Percentiles rank a stretch among this genome's conserved stretches.
These are phyloP conservation scores for Unio pictorum DNA, from an alignment of 2,888 invertebrate genomes.

Conservation along the genomic window DNA sequence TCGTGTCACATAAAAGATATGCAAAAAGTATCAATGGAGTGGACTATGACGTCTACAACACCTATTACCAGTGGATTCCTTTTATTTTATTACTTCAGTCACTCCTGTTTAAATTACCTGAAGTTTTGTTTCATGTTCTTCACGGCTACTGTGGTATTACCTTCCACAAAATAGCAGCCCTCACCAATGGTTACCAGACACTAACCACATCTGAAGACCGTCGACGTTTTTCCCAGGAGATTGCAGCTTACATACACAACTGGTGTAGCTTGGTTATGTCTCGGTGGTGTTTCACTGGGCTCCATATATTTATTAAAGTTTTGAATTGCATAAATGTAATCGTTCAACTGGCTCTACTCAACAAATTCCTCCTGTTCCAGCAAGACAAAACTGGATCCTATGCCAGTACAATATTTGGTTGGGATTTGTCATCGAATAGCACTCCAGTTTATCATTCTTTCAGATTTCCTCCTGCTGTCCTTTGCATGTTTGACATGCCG, in stretches of 20 bases:
- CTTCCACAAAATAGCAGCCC: constrained; percentile 22
- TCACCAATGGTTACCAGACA: constrained; percentile 22
- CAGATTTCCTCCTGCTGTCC: constrained; percentile 14
- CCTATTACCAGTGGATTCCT: constrained; percentile 30
- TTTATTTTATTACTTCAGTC: constrained; percentile 26
- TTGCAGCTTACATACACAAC: constrained; percentile 22
- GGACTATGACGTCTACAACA: constrained; percentile 9
- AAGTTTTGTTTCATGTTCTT: constrained; percentile 25
- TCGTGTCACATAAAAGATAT: not conserved
- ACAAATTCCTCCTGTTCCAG: constrained; percentile 7
- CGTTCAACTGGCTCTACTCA: constrained; percentile 16
- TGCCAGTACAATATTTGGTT: too few species aligned
- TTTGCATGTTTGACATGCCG: constrained; percentile 17
- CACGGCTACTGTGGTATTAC: constrained; percentile 25
- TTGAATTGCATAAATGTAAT: constrained; percentile 25
- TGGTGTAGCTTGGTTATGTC: constrained; percentile 27
- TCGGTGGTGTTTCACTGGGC: constrained; percentile 24
- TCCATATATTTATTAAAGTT: constrained; percentile 24
- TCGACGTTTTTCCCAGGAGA: constrained; percentile 15
- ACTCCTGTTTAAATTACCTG: constrained; percentile 29
- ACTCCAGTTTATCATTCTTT: constrained; percentile 12
- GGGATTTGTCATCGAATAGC: constrained; percentile 3
- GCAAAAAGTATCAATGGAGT: not conserved
- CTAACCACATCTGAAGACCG: constrained; percentile 21
- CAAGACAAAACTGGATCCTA: too few species aligned